These are phyloP conservation scores for Megaustenia siamemsis DNA, from an alignment of 2,888 invertebrate species.

Conservation along the genomic window DNA sequence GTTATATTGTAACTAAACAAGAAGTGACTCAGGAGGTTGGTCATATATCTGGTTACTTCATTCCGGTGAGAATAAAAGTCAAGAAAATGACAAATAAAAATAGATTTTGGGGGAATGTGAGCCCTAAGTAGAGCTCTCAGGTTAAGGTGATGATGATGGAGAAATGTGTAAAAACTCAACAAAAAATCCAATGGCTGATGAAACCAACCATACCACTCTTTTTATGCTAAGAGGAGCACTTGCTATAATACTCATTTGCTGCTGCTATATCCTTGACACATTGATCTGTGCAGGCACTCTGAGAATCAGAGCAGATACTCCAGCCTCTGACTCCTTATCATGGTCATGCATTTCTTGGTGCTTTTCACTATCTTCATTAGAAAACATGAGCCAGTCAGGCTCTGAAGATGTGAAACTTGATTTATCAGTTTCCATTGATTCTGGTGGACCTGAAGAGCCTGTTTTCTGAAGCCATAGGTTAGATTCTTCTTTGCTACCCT, in stretches of 20 bases:
- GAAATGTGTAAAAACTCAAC: no score
- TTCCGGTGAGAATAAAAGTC: no score
- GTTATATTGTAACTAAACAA: no score
- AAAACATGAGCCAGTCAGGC: constrained; percentile 46
- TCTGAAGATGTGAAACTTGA: not conserved
- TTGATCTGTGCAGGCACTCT: constrained; percentile 30
- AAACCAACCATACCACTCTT: no score
- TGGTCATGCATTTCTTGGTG: not conserved
- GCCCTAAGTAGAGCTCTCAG: no score
- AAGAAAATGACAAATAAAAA: no score
- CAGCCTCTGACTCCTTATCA: constrained; percentile 47
- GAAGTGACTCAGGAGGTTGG: no score
- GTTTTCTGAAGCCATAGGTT: constrained; percentile 41
- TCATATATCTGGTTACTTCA: no score
- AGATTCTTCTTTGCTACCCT: constrained; percentile 31
- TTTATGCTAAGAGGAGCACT: constrained; percentile 28
- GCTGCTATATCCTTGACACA: constrained; percentile 27
- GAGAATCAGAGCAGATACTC: constrained; percentile 35
- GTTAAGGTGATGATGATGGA: no score
- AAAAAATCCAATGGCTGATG: no score
- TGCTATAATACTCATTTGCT: constrained; percentile 39
- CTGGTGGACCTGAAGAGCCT: not conserved
- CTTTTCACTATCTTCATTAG: not conserved
- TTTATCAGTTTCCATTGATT: not conserved
- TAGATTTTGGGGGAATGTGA: no score